Evolutionary conservation across 2,113 vertebrate species (phyloP).

Genomic region (Mystacornis crossleyi): DNA sequence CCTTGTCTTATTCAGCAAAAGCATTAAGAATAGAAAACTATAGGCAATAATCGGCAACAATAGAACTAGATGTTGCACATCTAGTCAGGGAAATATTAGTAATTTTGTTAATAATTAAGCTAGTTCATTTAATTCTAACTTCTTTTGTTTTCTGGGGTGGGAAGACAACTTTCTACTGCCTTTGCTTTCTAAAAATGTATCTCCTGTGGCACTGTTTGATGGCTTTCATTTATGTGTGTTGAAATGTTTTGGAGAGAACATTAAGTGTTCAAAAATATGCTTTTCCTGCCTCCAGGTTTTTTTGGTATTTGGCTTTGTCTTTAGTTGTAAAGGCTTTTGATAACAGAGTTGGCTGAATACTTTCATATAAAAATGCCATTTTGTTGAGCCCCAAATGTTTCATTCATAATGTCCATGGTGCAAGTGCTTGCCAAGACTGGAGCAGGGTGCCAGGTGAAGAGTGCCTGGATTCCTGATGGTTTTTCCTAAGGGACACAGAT

Average conservation of each 20-base stretch:
- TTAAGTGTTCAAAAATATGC: not conserved
- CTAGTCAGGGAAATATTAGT: not conserved
- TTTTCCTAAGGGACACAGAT: fast-evolving
- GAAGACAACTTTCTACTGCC: not conserved
- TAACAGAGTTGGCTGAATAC: not conserved
- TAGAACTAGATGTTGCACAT: not conserved
- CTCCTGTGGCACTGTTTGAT: not conserved
- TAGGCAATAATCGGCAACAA: not conserved
- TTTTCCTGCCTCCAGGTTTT: not conserved
- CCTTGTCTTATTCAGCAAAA: not conserved
- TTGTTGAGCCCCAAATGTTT: not conserved
- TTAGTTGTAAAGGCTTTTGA: not conserved
- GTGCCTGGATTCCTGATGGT: not conserved
- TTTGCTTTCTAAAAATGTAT: not conserved
- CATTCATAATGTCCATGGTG: not conserved
- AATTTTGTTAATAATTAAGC: not conserved
- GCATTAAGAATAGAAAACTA: not conserved
- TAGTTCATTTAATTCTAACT: not conserved
- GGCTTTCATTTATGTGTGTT: not conserved
- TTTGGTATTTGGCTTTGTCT: not conserved
- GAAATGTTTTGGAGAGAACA: not conserved
- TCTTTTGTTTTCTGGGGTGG: not conserved
- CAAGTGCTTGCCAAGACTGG: fast-evolving
- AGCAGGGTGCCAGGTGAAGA: not conserved
- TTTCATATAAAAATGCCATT: not conserved